Base-by-base conservation (phyloP, 2,113 vertebrate genomes). In the Petrocephalus zakoni region DNA sequence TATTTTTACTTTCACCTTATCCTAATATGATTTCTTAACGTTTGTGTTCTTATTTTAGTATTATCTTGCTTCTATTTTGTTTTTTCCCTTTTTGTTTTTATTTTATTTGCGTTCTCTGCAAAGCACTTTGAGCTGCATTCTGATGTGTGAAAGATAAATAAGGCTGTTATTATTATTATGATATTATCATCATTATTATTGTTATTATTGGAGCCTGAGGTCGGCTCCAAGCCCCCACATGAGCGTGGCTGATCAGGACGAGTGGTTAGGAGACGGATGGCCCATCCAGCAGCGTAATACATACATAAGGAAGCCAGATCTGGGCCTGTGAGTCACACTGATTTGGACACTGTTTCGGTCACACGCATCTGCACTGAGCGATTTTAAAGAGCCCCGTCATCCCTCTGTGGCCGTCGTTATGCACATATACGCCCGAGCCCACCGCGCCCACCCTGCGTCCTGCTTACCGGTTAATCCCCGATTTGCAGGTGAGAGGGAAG, bases 401-500 rank as follows among this genome's bases (percentile, higher is more conserved):
- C 56, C 2, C 8, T 61, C 58, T 8, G n/a, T 49, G 46, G 37
- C 17, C 42, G 78, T 49, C 78, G 6, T 10, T 82, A 82, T 47
- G 81, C 81, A 22, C 46, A 15, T 53, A 22, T n/a, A 34, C 9
- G 5, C 21, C 4, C 5, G 5, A 29, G 22, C 34, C 34, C 21
- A n/a, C 22, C 3, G n/a, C 4, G 29, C 19, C 51, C 21, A 9
- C 11, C 21, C 21, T 21, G 13, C 42, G 19, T n/a, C 22, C 46
- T 5, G 17, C 90, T 91, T 89, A 99, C 98, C 98, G 97, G 92
- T 97, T 96, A 72, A 96, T 96, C 90, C 94, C 96, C 0, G 97
- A 95, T 90, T 95, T 98, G 96, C 98, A 99, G 87, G 88, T 87
- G 42, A 99, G 93, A 19, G 96, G 94, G 68, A 98, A 99, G 88